Percentiles rank a stretch among this genome's conserved stretches.
Conservation (phyloP, 2,797 vertebrate genomes). For the Gymnothorax reevesii region DNA sequence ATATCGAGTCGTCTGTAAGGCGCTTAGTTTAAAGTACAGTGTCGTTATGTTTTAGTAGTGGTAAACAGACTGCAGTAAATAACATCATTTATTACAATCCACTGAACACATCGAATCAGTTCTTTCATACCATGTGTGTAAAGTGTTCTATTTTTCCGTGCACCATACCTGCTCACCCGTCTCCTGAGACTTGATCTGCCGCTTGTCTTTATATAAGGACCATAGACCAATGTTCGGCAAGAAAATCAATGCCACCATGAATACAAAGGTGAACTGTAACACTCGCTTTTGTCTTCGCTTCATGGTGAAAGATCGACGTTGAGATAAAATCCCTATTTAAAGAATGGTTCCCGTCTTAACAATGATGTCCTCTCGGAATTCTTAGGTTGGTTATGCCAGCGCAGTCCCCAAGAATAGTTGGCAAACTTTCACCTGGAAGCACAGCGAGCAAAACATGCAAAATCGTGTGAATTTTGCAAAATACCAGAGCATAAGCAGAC, state of each 20-base stretch:
- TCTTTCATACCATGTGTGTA: background rate
- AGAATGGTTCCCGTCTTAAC: constrained; percentile 26
- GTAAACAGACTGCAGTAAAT: background rate
- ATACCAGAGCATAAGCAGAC: background rate
- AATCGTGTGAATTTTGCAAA: background rate
- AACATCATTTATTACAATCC: background rate
- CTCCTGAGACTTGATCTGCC: constrained; percentile 77
- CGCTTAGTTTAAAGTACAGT: background rate
- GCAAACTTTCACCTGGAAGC: constrained; percentile 56
- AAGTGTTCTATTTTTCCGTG: background rate
- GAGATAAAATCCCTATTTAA: constrained; percentile 30
- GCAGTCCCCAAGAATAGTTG: constrained; percentile 34
- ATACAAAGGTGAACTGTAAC: constrained; percentile 82
- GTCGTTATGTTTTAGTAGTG: background rate
- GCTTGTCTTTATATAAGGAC: constrained; percentile 83
- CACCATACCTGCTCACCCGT: constrained; percentile 78
- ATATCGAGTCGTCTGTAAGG: background rate
- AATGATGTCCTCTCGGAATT: constrained; percentile 28
- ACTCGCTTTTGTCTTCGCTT: constrained; percentile 86
- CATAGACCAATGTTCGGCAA: constrained; percentile 86
- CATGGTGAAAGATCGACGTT: constrained; percentile 58
- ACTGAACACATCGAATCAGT: background rate
- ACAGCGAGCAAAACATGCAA: background rate
- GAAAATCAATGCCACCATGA: constrained; percentile 81
- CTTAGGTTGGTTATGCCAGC: constrained; percentile 7